These are phyloP conservation scores for Malurus alboscapulatus DNA, from an alignment of 2,113 vertebrate species.

Conservation along the genomic window DNA sequence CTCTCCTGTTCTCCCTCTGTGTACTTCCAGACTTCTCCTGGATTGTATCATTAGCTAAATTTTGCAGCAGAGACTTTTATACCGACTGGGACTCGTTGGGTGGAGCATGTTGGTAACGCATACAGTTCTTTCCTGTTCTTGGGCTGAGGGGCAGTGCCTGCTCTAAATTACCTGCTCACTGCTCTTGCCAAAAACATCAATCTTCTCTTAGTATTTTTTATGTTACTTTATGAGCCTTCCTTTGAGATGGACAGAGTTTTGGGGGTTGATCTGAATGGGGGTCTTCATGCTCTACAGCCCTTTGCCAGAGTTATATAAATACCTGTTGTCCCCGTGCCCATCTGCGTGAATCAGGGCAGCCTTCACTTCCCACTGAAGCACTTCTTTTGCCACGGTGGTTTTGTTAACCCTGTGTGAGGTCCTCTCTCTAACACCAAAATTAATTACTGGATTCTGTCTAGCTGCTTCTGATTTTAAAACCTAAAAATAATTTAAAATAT, in stretches of 20 bases:
- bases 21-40: constrained; percentile 30
- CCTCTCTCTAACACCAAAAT: background rate
- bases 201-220: constrained; percentile 1
- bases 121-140: constrained; percentile 58
- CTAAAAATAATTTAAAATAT: background rate
- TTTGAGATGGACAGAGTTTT: background rate
- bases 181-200: constrained; percentile 51
- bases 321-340: background rate
- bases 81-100: constrained; percentile 31
- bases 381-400: background rate
- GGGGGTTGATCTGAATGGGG: constrained; percentile 10
- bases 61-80: constrained; percentile 72
- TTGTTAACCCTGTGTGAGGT: background rate
- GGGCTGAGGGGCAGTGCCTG: constrained; percentile 50
- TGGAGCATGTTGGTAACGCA: constrained; percentile 32
- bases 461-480: background rate
- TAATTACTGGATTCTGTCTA: background rate
- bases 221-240: background rate
- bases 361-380: background rate
- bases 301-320: background rate
- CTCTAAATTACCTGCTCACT: constrained; percentile 59
- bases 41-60: constrained; percentile 67
- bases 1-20: background rate
- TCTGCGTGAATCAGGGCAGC: background rate
- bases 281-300: background rate